A percentile compares a stretch with the other conserved stretches of the same genome.
Conservation (phyloP, 30 jellyfish, hydroid and myxozoan genomes). For the Pelagia noctiluca region DNA sequence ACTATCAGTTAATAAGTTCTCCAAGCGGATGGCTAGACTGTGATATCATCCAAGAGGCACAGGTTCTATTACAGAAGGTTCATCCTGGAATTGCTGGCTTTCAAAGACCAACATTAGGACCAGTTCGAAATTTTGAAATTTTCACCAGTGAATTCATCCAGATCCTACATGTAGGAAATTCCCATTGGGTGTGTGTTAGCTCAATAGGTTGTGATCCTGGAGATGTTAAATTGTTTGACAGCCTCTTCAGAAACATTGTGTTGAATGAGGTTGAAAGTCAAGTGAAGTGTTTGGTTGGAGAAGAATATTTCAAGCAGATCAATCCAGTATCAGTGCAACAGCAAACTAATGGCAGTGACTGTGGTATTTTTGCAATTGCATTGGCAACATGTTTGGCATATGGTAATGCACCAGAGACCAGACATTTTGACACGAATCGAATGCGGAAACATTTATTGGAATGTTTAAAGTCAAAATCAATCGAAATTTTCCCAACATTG, state of each 20-base stretch:
- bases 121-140: conserved; percentile 30
- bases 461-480: conserved; percentile 16
- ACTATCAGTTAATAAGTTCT: conserved; percentile 22
- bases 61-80: conserved; percentile 13
- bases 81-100: conserved; percentile 48
- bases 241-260: conserved; percentile 33
- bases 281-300: conserved; percentile 26
- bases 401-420: conserved; percentile 18
- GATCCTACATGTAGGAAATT: conserved; percentile 36
- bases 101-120: conserved; percentile 51
- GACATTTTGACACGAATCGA: conserved; percentile 10
- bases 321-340: conserved; percentile 21
- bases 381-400: conserved; percentile 14
- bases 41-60: conserved; percentile 39
- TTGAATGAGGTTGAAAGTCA: conserved; percentile 19
- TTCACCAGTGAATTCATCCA: conserved; percentile 37
- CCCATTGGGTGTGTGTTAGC: conserved; percentile 56
- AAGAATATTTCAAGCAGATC: conserved; percentile 10
- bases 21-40: conserved; percentile 55
- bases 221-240: conserved; percentile 34
- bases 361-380: conserved; percentile 2
- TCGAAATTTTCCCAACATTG: not conserved
- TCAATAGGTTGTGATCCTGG: conserved; percentile 39
- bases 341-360: conserved; percentile 31
- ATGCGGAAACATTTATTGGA: conserved; percentile 29